Evolutionary conservation across 1,140 invertebrate genomes (phyloP), one percentile per base, ranked within the genome.

Genomic region (Diplogasteroides magnus): DNA sequence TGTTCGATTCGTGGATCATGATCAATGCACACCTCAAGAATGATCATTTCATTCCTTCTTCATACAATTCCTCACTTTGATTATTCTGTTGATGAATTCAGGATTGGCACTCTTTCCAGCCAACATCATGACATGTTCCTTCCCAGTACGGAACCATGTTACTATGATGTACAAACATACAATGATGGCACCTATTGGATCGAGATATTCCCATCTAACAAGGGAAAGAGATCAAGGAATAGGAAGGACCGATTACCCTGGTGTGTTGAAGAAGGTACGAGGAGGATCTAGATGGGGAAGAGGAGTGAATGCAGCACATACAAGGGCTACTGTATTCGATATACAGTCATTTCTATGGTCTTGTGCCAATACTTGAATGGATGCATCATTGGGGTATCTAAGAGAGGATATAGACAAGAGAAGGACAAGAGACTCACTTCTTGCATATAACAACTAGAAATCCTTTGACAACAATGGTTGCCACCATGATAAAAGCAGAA

Each of bases 301-400:
- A n/a, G n/a, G n/a, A 31, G 77, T 77, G 0, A 72, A 25, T 67
- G 74, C 82, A 2, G 79, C 82, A 64, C 79, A 83, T 2, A 77
- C 28, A 2, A 78, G 65, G 19, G 85, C 85, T 0, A 84, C 77
- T 25, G 78, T 66, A 73, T 86, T 86, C 14, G 85, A 85, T 25
- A 86, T 55, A 28, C 85, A 84, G 67, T 86, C 85, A 74, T 86
- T 86, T 6, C 85, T 73, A 67, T 86, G 85, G 63, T 86, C 85
- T 72, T 80, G 80, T 1, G 84, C 80, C 55, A 86, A 64, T 3
- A 84, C 84, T 57, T 78, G 74, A 1, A 84, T 78, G 2, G 77
- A 82, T 2, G 80, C 66, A 58, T 80, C 81, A 0, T 29, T 59
- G 59, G 75, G 78, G 31, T 75, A 72, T 60, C 76, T 79, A 61